Conservation (phyloP, 2,888 invertebrate species). For the Calephelis perditalis region DNA sequence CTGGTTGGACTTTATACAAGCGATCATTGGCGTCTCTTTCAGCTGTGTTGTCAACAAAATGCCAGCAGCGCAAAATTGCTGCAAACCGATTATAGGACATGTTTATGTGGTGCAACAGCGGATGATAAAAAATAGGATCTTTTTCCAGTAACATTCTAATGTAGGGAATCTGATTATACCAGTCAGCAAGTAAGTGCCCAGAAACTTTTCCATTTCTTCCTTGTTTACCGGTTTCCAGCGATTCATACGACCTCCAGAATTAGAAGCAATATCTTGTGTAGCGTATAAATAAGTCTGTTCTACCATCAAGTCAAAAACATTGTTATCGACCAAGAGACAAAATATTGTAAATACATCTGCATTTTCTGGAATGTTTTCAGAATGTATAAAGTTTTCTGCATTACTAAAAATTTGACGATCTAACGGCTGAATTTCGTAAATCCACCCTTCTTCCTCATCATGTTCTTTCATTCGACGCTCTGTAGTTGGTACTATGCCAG, state of each 20-base stretch:
- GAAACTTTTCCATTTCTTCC: conserved; percentile 25
- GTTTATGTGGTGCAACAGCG: conserved; percentile 26
- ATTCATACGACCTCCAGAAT: conserved; percentile 10
- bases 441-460: too few species aligned
- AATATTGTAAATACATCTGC: too few species aligned
- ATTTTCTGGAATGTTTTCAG: too few species aligned
- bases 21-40: conserved; percentile 23
- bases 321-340: not conserved
- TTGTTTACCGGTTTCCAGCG: conserved; percentile 21
- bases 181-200: conserved; percentile 21
- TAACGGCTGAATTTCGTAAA: too few species aligned
- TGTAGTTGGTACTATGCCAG: too few species aligned
- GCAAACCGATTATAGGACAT: conserved; percentile 30
- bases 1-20: conserved; percentile 29
- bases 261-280: conserved; percentile 20
- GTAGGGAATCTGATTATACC: conserved; percentile 21
- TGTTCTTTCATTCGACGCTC: too few species aligned
- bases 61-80: conserved; percentile 28
- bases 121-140: conserved; percentile 25
- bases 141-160: conserved; percentile 29
- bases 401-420: too few species aligned
- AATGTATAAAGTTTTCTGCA: too few species aligned
- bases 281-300: conserved; percentile 22
- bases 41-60: conserved; percentile 27
- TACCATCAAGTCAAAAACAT: conserved; percentile 22